Evolutionary conservation across 2,797 vertebrate genomes (phyloP), one percentile per base, ranked within the genome.

Genomic region (Enteromius argenteus): DNA sequence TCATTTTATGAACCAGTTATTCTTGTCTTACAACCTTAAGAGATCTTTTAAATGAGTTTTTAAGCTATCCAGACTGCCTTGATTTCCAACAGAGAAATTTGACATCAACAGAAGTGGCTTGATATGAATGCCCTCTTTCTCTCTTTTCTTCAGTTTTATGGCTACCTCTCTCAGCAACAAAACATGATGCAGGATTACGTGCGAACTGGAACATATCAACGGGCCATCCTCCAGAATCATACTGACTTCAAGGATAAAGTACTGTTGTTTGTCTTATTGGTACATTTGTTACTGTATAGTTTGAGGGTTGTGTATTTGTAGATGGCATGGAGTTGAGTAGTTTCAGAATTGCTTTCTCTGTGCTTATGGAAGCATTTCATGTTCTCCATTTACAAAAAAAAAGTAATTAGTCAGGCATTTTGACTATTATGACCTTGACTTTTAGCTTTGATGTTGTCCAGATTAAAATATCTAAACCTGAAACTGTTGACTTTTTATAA

Each of bases 131-230:
- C 39, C 10, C 2, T 66, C 11, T 60, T 23, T 46, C 0, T 39
- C 53, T 32, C 53, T 66, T 66, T 42, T 35, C 75, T 23, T 44
- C 91, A 99, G 98, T 99, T 99, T 93, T 99, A 99, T 88, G 98
- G 98, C 92, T 99, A 99, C 96, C 96, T 99, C 94, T 99, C 98
- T 11, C 98, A 99, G 96, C 98, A 99, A 92, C 98, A 99, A 95
- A 99, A 99, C 92, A 99, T 99, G 98, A 99, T 99, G 98, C 98
- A 99, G 93, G 98, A 99, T 89, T 99, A 99, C 0, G 97, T 99
- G 84, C 95, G 98, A 87, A 99, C 98, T 30, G 97, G 98, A 87
- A 99, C 98, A 19, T 99, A 99, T 92, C 98, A 99, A 85, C 94
- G 97, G 0, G 98, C 98, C 0, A 99, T 99, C 90, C 95, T 99